Evolutionary conservation across 2,888 invertebrate species (phyloP), one percentile per base, ranked within the genome.

Genomic region (Cheiracanthium punctorium): DNA sequence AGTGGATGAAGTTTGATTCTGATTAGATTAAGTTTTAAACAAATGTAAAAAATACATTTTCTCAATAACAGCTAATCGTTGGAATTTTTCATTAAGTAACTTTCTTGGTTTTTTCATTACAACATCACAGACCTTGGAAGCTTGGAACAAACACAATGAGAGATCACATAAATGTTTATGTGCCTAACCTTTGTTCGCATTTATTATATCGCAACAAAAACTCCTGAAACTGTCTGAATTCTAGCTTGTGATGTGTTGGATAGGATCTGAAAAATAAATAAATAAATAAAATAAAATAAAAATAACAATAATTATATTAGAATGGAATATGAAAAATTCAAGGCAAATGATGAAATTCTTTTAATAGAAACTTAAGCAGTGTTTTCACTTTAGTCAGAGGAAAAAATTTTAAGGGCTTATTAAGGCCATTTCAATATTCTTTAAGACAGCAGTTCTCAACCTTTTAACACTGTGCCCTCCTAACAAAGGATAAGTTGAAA

Each of bases 151-250:
- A 41, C 32, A 71, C 58, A 24, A 5, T 24, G 58, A 65, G 30
- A 79, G 58, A 77, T 28, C 84, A 79, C 70, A 33, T 20, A 48
- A 30, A 17, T 41, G 14, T 28, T 85, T 30, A 84, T 77, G 81
- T 80, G 0, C 85, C 81, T 71, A 81, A 79, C 48, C 82, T 79
- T 73, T 84, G 84, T 71, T 81, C 77, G 70, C 85, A 81, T 74
- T 65, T 65, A 71, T 58, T 86, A 32, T 88, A 85, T 20, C 92
- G 93, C 92, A 94, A 94, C 92, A 94, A 92, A 88, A 95, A 94
- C 93, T 95, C 95, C n/a, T 76, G 58, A 48, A 87, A 87, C n/a
- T 87, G 72, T 43, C 48, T 41, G 41, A 87, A 32, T 29, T 95
- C 90, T 95, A 91, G 89, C 92, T 93, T 90, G 93, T 93, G 91